Conservation (phyloP, 2,888 invertebrate genomes). For the Eupeodes latifasciatus region DNA sequence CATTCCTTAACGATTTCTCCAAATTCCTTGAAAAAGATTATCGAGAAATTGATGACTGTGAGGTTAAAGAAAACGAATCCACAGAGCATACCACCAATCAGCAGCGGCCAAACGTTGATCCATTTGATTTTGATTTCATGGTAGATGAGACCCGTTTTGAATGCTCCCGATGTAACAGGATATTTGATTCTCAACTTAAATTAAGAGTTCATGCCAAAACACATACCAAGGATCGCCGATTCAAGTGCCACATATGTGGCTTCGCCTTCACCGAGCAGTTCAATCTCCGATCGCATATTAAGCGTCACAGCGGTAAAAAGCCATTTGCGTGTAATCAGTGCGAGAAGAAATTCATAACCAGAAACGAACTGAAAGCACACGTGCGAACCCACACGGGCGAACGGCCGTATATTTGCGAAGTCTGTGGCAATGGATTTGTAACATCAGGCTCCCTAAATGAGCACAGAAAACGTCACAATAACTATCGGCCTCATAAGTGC, state of each 20-base stretch:
- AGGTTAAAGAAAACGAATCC: conserved; percentile 24
- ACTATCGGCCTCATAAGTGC: conserved; percentile 69
- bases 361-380: conserved; percentile 69
- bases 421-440: conserved; percentile 59
- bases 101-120: background rate
- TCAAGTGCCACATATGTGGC: conserved; percentile 73
- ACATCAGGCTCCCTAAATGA: conserved; percentile 67
- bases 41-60: conserved; percentile 13
- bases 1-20: conserved; percentile 67
- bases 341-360: conserved; percentile 66
- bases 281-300: conserved; percentile 71
- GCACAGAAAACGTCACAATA: conserved; percentile 69
- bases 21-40: conserved; percentile 60
- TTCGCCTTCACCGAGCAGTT: conserved; percentile 68
- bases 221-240: conserved; percentile 66
- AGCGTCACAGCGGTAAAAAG: conserved; percentile 69
- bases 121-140: background rate
- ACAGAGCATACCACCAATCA: background rate
- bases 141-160: conserved; percentile 10
- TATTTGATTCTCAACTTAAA: conserved; percentile 35
- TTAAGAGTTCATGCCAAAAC: conserved; percentile 36
- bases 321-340: conserved; percentile 67
- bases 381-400: conserved; percentile 72
- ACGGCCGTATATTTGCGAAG: conserved; percentile 72
- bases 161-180: conserved; percentile 57